These are phyloP conservation scores for Sussaba pulchella DNA, from an alignment of 2,888 invertebrate genomes.

Conservation along the genomic window DNA sequence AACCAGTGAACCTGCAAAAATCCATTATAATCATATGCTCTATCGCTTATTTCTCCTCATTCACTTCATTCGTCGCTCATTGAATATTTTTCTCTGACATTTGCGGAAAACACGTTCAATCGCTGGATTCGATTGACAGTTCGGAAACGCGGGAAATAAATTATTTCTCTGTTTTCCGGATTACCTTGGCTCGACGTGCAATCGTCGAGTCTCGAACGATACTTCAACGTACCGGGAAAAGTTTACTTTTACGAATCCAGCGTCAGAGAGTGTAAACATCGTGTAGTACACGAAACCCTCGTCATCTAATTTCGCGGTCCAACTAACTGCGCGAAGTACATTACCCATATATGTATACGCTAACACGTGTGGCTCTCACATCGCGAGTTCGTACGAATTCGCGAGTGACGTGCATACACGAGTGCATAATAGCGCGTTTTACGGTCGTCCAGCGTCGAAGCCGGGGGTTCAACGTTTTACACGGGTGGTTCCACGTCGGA, in stretches of 20 bases:
- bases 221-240: not conserved
- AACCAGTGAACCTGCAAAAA: slow-evolving; percentile 93
- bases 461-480: no score
- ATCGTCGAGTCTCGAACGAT: no score
- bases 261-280: not conserved
- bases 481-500: no score
- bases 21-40: slow-evolving; percentile 12
- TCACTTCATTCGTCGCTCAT: no score
- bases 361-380: not conserved
- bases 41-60: no score
- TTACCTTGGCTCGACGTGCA: no score
- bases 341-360: no score
- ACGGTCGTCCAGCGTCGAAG: slow-evolving; percentile 4
- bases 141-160: slow-evolving; percentile 16
- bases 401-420: slow-evolving; percentile 19
- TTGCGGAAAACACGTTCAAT: not conserved
- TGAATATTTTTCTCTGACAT: slow-evolving; percentile 39
- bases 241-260: not conserved
- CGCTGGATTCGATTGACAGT: not conserved
- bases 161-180: slow-evolving; percentile 11
- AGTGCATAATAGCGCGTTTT: slow-evolving; percentile 38
- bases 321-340: slow-evolving; percentile 21
- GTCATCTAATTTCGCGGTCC: slow-evolving; percentile 12
- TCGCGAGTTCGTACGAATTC: slow-evolving; percentile 7
- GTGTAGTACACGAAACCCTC: slow-evolving; percentile 11